Evolutionary conservation across 1,140 invertebrate genomes (phyloP), one percentile per base, ranked within the genome.

Genomic region (Mylabris phalerata): DNA sequence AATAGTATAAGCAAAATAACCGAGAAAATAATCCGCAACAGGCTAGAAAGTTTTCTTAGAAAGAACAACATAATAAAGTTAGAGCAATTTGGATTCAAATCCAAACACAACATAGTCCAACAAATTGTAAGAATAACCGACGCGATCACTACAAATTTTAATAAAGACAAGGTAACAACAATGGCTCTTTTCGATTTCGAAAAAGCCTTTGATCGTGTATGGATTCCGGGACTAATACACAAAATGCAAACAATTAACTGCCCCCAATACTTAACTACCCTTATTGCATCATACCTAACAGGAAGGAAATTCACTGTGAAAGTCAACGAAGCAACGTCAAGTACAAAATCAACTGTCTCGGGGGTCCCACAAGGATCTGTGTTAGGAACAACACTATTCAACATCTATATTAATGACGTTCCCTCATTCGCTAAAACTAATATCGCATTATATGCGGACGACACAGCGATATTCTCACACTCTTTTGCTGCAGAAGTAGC

Each of bases 151-250:
- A 13, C 13, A 13, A 13, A 13, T 13, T 13, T 13, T 13, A 13
- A 13, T 13, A 13, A 13, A 13, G 13, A 13, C 13, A 1, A 13
- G 13, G 13, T 13, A 13, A 13, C 13, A 13, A 13, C 13, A 13
- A 13, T 13, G 13, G 13, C 13, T 13, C 13, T 13, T 13, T 13
- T 73, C 3, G 70, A 73, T 43, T 57, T 71, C 11, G 61, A 70
- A 48, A 71, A 71, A 49, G 71, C 72, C 3, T 74, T 73, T 51
- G 70, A 74, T 48, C 59, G 47, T 50, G 69, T 71, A 7, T 72
- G 69, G 69, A 65, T 65, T 11, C 42, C 61, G 3, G 71, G 65
- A 11, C 48, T 73, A 4, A 43, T 72, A 4, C 60, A 66, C 46
- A 73, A 72, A 62, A 42, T 72, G 4, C 47, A 59, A 25, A 32